Conservation (phyloP, 1,140 invertebrate genomes). For the Meloidogyne floridensis region DNA sequence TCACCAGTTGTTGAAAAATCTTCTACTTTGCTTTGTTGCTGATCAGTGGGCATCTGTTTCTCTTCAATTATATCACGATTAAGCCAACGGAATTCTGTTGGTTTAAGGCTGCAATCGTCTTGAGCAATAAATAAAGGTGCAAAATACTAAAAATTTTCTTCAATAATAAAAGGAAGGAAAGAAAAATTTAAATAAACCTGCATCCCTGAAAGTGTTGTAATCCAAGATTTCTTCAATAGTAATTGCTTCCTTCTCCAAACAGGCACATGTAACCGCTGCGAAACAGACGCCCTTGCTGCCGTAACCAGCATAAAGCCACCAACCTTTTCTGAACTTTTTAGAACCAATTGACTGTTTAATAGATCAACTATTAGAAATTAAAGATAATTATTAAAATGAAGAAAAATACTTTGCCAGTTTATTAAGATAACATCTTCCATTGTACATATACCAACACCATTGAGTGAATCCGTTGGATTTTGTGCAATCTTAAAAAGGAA, state of each 20-base stretch:
- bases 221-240: conserved; percentile 91
- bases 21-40: conserved; percentile 50
- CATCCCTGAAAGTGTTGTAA: conserved; percentile 91
- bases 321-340: conserved; percentile 88
- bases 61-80: conserved; percentile 68
- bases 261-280: conserved; percentile 85
- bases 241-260: conserved; percentile 85
- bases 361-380: conserved; percentile 76
- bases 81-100: conserved; percentile 92
- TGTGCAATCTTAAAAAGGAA: conserved; percentile 65
- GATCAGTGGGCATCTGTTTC: conserved; percentile 39
- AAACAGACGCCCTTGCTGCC: conserved; percentile 88
- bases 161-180: background rate
- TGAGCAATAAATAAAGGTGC: conserved; percentile 53
- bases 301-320: conserved; percentile 93
- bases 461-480: conserved; percentile 72
- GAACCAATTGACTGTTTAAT: conserved; percentile 90
- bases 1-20: conserved; percentile 73
- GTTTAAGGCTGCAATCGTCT: conserved; percentile 38
- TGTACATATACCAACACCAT: conserved; percentile 82
- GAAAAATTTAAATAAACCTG: conserved; percentile 69
- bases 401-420: conserved; percentile 82
- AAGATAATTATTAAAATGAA: conserved; percentile 9
- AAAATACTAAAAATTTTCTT: conserved; percentile 80
- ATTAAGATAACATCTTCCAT: conserved; percentile 79